Evolutionary conservation across 1,140 invertebrate species (phyloP), one percentile per base, ranked within the genome.

Genomic region (Mylabris phalerata): DNA sequence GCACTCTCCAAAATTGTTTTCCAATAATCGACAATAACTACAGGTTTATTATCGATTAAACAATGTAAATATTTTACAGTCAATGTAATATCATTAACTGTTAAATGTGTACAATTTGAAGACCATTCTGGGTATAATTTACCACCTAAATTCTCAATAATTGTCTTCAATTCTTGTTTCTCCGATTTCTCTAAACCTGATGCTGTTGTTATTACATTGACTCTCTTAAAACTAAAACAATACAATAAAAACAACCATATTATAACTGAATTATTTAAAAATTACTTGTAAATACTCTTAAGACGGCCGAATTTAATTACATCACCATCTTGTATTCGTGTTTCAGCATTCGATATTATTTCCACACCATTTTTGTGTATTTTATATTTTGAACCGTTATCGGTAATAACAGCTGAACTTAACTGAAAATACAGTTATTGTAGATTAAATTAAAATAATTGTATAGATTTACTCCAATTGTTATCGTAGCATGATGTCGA

Each of bases 301-400:
- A 48, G 42, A 4, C 47, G 26, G 4, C 57, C 57, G n/a, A 59
- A 49, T 11, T 48, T 59, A 6, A 59, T 52, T 9, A 47, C 9
- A 27, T 48, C 27, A 32, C 47, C 39, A 27, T 47, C 45, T 11
- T 52, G 75, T 75, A 70, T 77, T 74, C 25, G 62, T 62, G 44
- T 76, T 48, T 47, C 55, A 39, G 58, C 75, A 74, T 50, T 73
- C 70, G 57, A 66, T 24, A 10, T 39, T 32, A 60, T 48, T 43
- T 61, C 60, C n/a, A 61, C 57, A n/a, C 65, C 60, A 57, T 75
- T 75, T 0, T 73, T 61, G 48, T 62, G 73, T 0, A 75, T 77
- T 2, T 76, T 76, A 71, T 75, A 78, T 59, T 76, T 78, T 7
- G 77, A 78, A 9, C 63, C 63, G 5, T 69, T 11, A 63, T 79